Percentiles rank a stretch among this genome's conserved stretches.
These are phyloP conservation scores for Eumeta japonica DNA, from an alignment of 1,140 invertebrate species.

Conservation along the genomic window DNA sequence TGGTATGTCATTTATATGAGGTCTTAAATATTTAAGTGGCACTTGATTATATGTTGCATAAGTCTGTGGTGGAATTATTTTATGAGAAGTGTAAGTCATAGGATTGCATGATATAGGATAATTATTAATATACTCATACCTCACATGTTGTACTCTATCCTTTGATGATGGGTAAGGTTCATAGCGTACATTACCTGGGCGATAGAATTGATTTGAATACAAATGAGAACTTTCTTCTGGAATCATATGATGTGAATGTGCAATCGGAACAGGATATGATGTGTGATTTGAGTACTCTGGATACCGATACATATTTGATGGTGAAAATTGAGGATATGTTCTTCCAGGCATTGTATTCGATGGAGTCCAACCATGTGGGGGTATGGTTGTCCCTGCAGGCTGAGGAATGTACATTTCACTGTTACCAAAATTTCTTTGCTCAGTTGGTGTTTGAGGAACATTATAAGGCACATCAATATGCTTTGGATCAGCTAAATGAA, in stretches of 20 bases:
- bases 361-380: conserved; percentile 33
- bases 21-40: conserved; percentile 42
- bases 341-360: no score
- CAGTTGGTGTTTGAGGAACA: conserved; percentile 33
- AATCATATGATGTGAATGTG: conserved; percentile 26
- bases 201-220: conserved; percentile 34
- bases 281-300: conserved; percentile 34
- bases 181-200: conserved; percentile 37
- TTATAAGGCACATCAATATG: conserved; percentile 53
- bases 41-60: conserved; percentile 37
- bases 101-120: conserved; percentile 37
- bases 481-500: conserved; percentile 37
- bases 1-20: conserved; percentile 28
- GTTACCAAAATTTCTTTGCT: conserved; percentile 37
- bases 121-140: conserved; percentile 49
- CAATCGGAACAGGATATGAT: conserved; percentile 26
- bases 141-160: conserved; percentile 32
- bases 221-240: conserved; percentile 12
- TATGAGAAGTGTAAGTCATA: conserved; percentile 24
- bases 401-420: conserved; percentile 29
- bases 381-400: no score
- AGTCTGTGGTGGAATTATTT: conserved; percentile 30
- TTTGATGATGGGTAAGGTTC: conserved; percentile 45
- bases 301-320: conserved; percentile 38
- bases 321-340: conserved; percentile 33